These are phyloP conservation scores for Anhinga rufa DNA, from an alignment of 2,113 vertebrate genomes.

Conservation along the genomic window DNA sequence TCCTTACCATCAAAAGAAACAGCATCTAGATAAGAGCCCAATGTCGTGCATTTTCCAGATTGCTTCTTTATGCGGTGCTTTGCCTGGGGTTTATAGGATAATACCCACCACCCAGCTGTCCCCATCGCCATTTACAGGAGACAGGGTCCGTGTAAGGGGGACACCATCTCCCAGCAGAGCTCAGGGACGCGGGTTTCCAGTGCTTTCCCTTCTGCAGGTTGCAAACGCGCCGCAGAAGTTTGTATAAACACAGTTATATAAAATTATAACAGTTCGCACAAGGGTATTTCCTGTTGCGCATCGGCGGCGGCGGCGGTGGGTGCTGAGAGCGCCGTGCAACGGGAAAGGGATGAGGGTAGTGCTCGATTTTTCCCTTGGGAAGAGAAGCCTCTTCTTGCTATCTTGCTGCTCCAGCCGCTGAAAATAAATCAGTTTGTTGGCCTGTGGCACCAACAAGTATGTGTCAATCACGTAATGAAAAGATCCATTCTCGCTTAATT, in stretches of 20 bases:
- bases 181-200: fast-evolving
- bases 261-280: not conserved
- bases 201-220: not conserved
- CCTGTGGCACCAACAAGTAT: not conserved
- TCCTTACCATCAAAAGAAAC: not conserved
- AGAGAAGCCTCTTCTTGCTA: not conserved
- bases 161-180: not conserved
- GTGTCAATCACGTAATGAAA: not conserved
- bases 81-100: too few species aligned
- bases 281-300: fast-evolving
- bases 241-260: too few species aligned
- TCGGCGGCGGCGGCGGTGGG: not conserved
- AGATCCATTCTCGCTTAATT: not conserved
- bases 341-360: too few species aligned
- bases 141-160: too few species aligned
- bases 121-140: not conserved
- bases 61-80: not conserved
- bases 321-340: not conserved
- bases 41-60: fast-evolving
- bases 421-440: not conserved
- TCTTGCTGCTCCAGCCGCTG: not conserved
- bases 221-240: not conserved
- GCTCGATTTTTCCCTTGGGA: not conserved
- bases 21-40: not conserved
- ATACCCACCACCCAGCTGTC: not conserved